A percentile compares a stretch with the other conserved stretches of the same genome.
Conservation (phyloP, 2,113 vertebrate species). For the Clarias batrachus region DNA sequence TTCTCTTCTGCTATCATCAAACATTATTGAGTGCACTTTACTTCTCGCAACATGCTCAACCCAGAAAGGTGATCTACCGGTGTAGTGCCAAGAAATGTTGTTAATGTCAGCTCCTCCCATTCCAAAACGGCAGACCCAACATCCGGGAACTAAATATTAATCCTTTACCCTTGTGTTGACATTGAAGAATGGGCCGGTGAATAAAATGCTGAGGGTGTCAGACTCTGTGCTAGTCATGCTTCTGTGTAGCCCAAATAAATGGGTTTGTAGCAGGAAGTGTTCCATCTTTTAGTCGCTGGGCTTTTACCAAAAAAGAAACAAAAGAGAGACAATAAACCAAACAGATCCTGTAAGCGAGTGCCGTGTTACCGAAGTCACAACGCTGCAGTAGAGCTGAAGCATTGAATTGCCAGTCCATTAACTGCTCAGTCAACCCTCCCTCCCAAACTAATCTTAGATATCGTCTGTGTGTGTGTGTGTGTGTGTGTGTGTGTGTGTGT, state of each 20-base stretch:
- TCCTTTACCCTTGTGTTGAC: constrained; percentile 56
- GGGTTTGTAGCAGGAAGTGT: neutral
- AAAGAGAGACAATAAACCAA: constrained; percentile 9
- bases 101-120: constrained; percentile 47
- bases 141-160: constrained; percentile 67
- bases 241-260: neutral
- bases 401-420: constrained; percentile 46
- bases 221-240: constrained; percentile 4
- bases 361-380: constrained; percentile 31
- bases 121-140: constrained; percentile 40
- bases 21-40: constrained; percentile 28
- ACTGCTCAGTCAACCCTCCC: constrained; percentile 19
- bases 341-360: constrained; percentile 53
- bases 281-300: neutral
- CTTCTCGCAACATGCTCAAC: constrained; percentile 31
- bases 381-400: constrained; percentile 47
- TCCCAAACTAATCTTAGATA: constrained; percentile 14
- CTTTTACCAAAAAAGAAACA: neutral
- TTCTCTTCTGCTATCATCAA: constrained; percentile 22
- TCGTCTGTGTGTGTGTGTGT: constrained; percentile 1
- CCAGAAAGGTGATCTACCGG: constrained; percentile 37
- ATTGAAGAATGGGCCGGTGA: constrained; percentile 51
- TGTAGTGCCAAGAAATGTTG: constrained; percentile 51
- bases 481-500: neutral
- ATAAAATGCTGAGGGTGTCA: neutral